Base-by-base conservation (phyloP, 1,140 invertebrate species). In the Drosophila prosaltans region DNA sequence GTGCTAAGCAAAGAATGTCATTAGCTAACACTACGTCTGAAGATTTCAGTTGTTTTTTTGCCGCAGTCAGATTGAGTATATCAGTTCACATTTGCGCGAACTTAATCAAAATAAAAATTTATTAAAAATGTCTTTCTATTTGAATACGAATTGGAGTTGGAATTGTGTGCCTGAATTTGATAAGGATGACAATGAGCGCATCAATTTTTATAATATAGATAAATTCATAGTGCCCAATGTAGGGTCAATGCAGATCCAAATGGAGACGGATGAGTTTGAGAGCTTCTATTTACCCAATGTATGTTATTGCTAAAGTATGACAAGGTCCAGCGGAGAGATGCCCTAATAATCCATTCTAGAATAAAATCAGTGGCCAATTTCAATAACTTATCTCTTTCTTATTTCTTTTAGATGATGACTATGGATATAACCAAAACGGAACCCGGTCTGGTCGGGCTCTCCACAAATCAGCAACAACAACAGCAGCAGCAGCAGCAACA, bases 361-460 rank as follows among this genome's bases (percentile, higher is more conserved):
- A 43, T 16, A 0, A 2, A 28, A 43, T n/a, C 21, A 8, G 10
- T 21, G 9, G 28, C 4, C 1, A 10, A 7, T 21, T 64, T 75
- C 16, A 64, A 58, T 51, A 9, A 21, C 9, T 6, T 0, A 2
- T 21, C 28, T 7, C 24, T 6, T 6, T 16, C 4, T 39, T 2
- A 9, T 5, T 41, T 1, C 24, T 72, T 41, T 1, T 61, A 92
- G 84, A 95, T 94, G 94, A 95, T 95, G 94, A 95, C 95, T 93
- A 95, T 95, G 95, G 95, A 95, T 93, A 94, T 95, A 92, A 95
- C 94, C 91, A 95, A 95, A 93, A 93, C 94, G 90, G 94, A 94
- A 92, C 93, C 94, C 83, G 90, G 84, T 70, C 84, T 88, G 39
- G 78, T 81, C 90, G 91, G 91, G 85, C 85, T 89, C 78, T 74